Evolutionary conservation across 2,113 vertebrate genomes (phyloP), one percentile per base, ranked within the genome.

Genomic region (Calypte anna): DNA sequence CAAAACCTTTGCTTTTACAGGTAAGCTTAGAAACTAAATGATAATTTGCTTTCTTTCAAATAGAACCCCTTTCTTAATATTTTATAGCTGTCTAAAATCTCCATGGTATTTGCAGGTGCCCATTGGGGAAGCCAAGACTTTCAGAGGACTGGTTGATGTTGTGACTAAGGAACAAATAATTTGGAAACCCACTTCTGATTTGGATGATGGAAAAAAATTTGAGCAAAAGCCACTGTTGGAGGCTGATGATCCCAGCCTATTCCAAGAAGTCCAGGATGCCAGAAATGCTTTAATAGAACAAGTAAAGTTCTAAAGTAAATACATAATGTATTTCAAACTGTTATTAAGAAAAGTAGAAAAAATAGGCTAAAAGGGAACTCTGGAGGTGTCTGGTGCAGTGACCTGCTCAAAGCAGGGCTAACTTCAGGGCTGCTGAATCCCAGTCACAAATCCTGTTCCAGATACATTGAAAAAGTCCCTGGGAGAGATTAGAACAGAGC

Each of bases 241-340:
- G 55, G 68, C 75, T 13, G 98, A 97, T 62, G 98, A 98, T 88
- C 96, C 97, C 17, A 93, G 97, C 11, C 97, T 99, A 27, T 95
- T 99, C 62, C 98, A 98, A 74, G 96, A 98, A 89, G 98, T 97
- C 38, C 95, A 44, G 25, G 98, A 99, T 96, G 98, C 99, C 91
- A 98, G 99, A 96, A 96, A 96, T 79, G 91, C 97, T 77, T 97
- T 99, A 95, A 98, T 99, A 93, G 99, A 99, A 97, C 99, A 99
- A 98, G 99, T 99, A 97, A 98, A 98, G 96, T 97, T 96, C 89
- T 97, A 94, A 98, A 98, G 96, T 97, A 98, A 98, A 97, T 97
- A 80, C 24, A 12, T 95, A 93, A 91, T 75, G 30, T 62, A 51
- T 91, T 95, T 93, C 77, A 94, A 94, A 72, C 40, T 4, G 19